These are phyloP conservation scores for Laticauda laticaudata DNA, from an alignment of 2,113 vertebrate genomes.

Conservation along the genomic window DNA sequence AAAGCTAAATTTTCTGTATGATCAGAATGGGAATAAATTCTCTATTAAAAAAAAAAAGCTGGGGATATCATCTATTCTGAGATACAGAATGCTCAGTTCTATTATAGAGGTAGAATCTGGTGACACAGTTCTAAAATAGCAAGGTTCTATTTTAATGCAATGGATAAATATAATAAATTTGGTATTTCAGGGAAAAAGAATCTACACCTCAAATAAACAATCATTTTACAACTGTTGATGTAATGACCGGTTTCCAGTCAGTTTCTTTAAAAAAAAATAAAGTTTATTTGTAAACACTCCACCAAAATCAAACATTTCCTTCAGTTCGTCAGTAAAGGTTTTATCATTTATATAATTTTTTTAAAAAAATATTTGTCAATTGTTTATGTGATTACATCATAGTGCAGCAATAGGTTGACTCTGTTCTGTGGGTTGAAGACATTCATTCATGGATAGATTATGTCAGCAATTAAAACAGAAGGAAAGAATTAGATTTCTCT, in stretches of 20 bases:
- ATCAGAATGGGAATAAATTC: not conserved
- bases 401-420: not conserved
- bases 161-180: not conserved
- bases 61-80: not conserved
- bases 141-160: not conserved
- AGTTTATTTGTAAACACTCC: not conserved
- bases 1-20: not conserved
- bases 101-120: not conserved
- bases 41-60: not conserved
- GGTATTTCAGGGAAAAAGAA: not conserved
- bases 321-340: not conserved
- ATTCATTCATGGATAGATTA: not conserved
- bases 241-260: not conserved
- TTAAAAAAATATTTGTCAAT: not conserved
- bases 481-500: not conserved
- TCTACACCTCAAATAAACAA: not conserved
- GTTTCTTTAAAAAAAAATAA: not conserved
- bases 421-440: not conserved
- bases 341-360: no score
- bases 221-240: not conserved
- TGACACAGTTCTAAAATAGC: not conserved
- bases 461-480: not conserved
- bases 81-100: not conserved
- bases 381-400: not conserved
- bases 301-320: not conserved